Conservation (phyloP, 1,140 invertebrate genomes). For the Drosophila nasuta region DNA sequence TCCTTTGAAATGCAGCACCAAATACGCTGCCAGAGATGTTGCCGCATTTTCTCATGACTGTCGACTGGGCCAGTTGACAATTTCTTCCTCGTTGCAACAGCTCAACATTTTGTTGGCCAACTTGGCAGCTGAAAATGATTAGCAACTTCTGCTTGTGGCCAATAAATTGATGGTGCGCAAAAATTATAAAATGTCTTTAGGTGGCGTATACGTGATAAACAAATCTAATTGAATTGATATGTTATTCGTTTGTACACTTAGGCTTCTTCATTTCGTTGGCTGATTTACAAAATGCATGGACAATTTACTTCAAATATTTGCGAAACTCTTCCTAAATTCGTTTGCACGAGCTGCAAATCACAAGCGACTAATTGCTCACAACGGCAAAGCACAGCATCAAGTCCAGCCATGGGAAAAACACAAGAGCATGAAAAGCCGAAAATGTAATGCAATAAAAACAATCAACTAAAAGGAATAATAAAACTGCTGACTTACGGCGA, state of each 20-base stretch:
- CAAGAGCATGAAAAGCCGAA: slow-evolving; percentile 3
- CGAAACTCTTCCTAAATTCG: slow-evolving; percentile 62
- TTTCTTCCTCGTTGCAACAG: slow-evolving; percentile 67
- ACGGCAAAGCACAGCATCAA: not conserved
- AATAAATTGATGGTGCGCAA: not conserved
- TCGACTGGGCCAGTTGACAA: slow-evolving; percentile 51
- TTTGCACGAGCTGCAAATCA: slow-evolving; percentile 71
- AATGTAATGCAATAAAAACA: slow-evolving; percentile 60
- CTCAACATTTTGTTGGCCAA: slow-evolving; percentile 42
- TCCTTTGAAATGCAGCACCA: slow-evolving; percentile 57
- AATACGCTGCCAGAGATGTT: slow-evolving; percentile 7
- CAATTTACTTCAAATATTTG: slow-evolving; percentile 49
- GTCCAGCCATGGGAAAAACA: slow-evolving; percentile 60
- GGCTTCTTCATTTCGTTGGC: slow-evolving; percentile 24
- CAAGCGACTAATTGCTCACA: slow-evolving; percentile 64
- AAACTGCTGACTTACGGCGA: slow-evolving; percentile 72
- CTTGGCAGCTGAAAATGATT: slow-evolving; percentile 65
- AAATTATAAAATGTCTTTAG: not conserved
- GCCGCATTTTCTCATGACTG: slow-evolving; percentile 62
- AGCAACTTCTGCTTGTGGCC: slow-evolving; percentile 37
- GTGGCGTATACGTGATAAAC: slow-evolving; percentile 38
- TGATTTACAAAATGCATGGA: slow-evolving; percentile 12
- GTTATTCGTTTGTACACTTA: not conserved
- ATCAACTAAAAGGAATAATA: slow-evolving; percentile 56
- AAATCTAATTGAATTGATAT: not conserved